These are phyloP conservation scores for Pangasius larnaudii DNA, from an alignment of 2,797 vertebrate genomes.

Conservation along the genomic window DNA sequence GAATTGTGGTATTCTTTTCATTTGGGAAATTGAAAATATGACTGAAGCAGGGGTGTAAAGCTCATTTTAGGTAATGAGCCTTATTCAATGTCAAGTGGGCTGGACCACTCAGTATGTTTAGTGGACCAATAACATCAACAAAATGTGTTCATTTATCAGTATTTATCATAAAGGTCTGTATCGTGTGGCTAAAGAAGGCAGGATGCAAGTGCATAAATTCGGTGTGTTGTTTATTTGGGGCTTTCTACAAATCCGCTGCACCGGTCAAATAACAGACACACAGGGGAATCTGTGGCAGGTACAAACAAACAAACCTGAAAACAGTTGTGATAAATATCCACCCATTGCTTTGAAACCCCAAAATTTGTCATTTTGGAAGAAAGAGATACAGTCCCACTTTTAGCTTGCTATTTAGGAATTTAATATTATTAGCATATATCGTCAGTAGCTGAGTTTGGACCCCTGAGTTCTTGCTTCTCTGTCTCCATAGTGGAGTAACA, in stretches of 20 bases:
- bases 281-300: neutral
- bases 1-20: neutral
- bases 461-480: neutral
- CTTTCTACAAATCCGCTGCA: neutral
- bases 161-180: neutral
- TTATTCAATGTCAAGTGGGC: neutral
- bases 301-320: neutral
- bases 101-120: neutral
- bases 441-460: neutral
- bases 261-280: neutral
- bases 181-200: neutral
- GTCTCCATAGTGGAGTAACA: neutral
- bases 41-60: neutral
- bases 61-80: neutral
- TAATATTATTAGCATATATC: too few relatives aligned
- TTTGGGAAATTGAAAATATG: neutral
- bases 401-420: neutral
- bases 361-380: neutral
- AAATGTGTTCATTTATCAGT: neutral
- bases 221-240: neutral
- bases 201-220: neutral
- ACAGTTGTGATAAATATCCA: neutral
- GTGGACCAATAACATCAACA: neutral
- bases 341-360: neutral
- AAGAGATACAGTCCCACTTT: neutral